A percentile compares a stretch with the other conserved stretches of the same genome.
phyloP scores from a whole-genome alignment of 2,888 invertebrate species.

The Drosophila rubida region DNA sequence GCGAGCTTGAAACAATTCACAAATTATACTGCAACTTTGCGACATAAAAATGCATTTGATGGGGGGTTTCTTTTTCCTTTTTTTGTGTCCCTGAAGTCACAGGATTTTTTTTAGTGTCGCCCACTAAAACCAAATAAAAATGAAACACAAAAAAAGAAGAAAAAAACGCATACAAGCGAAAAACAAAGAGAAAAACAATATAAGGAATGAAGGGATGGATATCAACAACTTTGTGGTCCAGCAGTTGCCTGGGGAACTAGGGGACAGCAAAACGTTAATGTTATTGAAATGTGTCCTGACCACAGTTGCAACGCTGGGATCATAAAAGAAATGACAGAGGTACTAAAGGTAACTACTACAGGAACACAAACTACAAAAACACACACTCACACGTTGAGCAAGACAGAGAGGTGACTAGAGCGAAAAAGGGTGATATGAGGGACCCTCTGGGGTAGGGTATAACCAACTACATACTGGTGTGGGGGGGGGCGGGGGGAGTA shows the following conservation, averaged over 20 bases:
- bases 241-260: slow-evolving; percentile 43
- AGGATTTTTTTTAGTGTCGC: slow-evolving; percentile 55
- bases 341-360: slow-evolving; percentile 62
- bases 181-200: slow-evolving; percentile 1
- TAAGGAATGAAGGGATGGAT: slow-evolving; percentile 15
- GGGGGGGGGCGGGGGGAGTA: slow-evolving; percentile 33
- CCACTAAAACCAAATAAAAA: slow-evolving; percentile 31
- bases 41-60: slow-evolving; percentile 57
- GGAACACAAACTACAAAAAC: slow-evolving; percentile 59
- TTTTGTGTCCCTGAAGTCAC: slow-evolving; percentile 31
- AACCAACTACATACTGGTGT: slow-evolving; percentile 28
- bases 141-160: background rate
- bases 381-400: slow-evolving; percentile 3
- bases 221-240: slow-evolving; percentile 63
- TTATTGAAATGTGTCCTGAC: slow-evolving; percentile 68
- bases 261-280: slow-evolving; percentile 53
- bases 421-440: background rate
- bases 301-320: slow-evolving; percentile 56
- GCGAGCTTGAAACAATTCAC: slow-evolving; percentile 54
- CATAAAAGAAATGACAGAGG: slow-evolving; percentile 68
- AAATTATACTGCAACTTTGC: slow-evolving; percentile 57
- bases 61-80: slow-evolving; percentile 15
- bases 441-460: slow-evolving; percentile 8
- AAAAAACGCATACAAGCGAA: slow-evolving; percentile 3
- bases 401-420: background rate